Percentiles rank a stretch among this genome's conserved stretches.
Conservation (phyloP, 2,888 invertebrate species). For the Danaus chrysippus region DNA sequence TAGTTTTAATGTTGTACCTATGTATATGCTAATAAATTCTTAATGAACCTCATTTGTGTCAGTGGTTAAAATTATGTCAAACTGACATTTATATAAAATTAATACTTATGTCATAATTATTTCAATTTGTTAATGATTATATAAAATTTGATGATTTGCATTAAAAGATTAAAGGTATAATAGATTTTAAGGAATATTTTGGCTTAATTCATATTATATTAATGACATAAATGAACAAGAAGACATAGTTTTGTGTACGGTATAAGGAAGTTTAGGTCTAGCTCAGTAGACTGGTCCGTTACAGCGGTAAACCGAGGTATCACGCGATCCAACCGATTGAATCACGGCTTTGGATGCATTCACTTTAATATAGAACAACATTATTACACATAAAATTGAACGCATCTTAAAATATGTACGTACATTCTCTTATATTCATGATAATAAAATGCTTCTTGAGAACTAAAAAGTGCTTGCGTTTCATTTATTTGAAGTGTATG, state of each 20-base stretch:
- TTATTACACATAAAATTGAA: too few species aligned
- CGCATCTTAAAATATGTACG: too few species aligned
- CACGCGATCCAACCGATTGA: conserved; percentile 37
- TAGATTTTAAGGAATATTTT: too few species aligned
- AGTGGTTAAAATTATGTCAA: background rate
- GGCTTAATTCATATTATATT: too few species aligned
- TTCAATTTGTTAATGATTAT: too few species aligned
- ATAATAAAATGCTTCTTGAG: too few species aligned
- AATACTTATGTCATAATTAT: too few species aligned
- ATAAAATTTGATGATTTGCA: too few species aligned
- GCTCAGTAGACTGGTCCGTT: conserved; percentile 56
- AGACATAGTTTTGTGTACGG: conserved; percentile 38
- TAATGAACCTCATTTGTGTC: background rate
- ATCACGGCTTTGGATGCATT: background rate
- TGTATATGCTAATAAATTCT: background rate
- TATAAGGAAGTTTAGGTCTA: conserved; percentile 10
- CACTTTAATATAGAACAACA: background rate
- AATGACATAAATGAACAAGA: too few species aligned
- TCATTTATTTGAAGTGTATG: too few species aligned
- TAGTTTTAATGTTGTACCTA: background rate
- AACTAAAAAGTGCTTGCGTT: too few species aligned
- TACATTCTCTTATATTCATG: too few species aligned
- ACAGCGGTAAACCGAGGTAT: conserved; percentile 50
- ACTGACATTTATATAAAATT: background rate
- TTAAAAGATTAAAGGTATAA: background rate